Evolutionary conservation across 2,888 invertebrate species (phyloP).

Genomic region (Leptopilina syphax): DNA sequence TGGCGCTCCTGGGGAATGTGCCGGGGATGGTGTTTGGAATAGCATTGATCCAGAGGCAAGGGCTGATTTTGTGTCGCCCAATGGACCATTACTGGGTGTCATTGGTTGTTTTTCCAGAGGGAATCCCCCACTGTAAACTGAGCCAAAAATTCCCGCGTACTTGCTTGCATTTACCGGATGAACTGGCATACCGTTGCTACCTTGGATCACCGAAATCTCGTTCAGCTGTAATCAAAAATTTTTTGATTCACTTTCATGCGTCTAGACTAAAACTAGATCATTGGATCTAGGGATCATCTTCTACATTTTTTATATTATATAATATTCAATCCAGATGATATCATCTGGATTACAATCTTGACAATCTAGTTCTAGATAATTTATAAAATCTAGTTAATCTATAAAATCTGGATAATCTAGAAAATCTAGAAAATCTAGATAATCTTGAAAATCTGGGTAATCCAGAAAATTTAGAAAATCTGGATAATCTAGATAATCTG

Average conservation of each 20-base stretch:
- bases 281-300: too few species aligned
- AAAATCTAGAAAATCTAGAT: too few species aligned
- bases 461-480: too few species aligned
- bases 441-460: too few species aligned
- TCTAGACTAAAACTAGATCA: constrained; percentile 48
- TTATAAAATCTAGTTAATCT: too few species aligned
- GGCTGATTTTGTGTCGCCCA: constrained; percentile 76
- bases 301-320: too few species aligned
- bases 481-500: too few species aligned
- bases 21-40: constrained; percentile 73
- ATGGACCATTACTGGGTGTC: constrained; percentile 78
- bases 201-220: constrained; percentile 88
- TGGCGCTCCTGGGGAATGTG: constrained; percentile 76
- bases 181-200: constrained; percentile 83
- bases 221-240: constrained; percentile 81
- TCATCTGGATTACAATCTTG: too few species aligned
- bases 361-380: too few species aligned
- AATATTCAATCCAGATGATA: too few species aligned
- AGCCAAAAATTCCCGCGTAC: constrained; percentile 88
- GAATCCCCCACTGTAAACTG: constrained; percentile 80
- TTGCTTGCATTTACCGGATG: constrained; percentile 79
- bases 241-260: constrained; percentile 59
- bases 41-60: constrained; percentile 73
- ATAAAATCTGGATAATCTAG: too few species aligned
- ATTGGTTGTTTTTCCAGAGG: constrained; percentile 78